These are phyloP conservation scores for Philereme vetulata DNA, from an alignment of 2,888 invertebrate genomes.

Conservation along the genomic window DNA sequence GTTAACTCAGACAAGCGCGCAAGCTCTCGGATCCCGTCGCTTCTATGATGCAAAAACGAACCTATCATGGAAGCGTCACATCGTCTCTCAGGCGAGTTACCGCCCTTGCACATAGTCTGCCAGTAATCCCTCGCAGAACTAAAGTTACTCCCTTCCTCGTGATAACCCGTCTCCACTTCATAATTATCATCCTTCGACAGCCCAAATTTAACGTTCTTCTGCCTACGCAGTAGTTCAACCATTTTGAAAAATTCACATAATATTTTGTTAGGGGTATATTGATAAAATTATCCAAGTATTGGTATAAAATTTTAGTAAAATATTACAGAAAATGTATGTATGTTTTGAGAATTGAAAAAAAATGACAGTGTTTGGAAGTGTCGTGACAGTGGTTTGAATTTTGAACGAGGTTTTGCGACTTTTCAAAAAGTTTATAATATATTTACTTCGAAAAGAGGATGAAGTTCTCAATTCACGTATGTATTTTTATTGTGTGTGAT, in stretches of 20 bases:
- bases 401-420: constrained; percentile 17
- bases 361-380: constrained; percentile 13
- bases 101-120: constrained; percentile 56
- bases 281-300: constrained; percentile 18
- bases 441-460: neutral
- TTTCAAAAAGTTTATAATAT: constrained; percentile 9
- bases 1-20: no score
- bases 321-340: constrained; percentile 41
- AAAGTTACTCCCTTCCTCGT: constrained; percentile 62
- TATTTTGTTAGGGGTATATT: constrained; percentile 32
- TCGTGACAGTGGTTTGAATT: constrained; percentile 30
- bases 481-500: no score
- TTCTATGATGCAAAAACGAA: neutral
- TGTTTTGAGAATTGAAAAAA: constrained; percentile 16
- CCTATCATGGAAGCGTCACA: constrained; percentile 48
- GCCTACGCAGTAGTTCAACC: constrained; percentile 57
- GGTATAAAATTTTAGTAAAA: constrained; percentile 53
- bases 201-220: constrained; percentile 69
- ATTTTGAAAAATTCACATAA: constrained; percentile 45
- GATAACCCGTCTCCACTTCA: constrained; percentile 50
- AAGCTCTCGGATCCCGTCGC: no score
- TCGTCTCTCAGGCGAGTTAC: constrained; percentile 39
- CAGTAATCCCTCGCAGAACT: constrained; percentile 68
- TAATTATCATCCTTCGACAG: constrained; percentile 67
- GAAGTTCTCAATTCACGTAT: no score